phyloP scores from a whole-genome alignment of 2,113 vertebrate genomes.

The Microcebus murinus region DNA sequence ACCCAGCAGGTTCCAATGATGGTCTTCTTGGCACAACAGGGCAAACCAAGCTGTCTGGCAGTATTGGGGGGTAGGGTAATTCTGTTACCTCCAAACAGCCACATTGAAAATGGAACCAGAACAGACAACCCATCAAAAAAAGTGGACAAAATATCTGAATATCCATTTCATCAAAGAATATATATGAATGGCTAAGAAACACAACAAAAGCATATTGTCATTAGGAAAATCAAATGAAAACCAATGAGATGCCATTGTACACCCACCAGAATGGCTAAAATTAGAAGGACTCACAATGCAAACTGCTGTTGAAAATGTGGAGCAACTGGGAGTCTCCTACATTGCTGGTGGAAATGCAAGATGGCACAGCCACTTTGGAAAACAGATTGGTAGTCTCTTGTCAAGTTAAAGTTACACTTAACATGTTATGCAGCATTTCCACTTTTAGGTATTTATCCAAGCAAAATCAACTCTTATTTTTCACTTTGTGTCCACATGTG shows the following conservation, averaged over 20 bases:
- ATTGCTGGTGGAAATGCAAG: background rate
- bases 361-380: background rate
- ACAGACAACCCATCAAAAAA: background rate
- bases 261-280: background rate
- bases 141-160: background rate
- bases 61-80: rapidly evolving
- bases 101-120: background rate
- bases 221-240: background rate
- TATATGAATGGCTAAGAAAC: background rate
- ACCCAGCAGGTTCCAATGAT: background rate
- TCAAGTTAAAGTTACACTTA: background rate
- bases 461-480: slow-evolving; percentile 11
- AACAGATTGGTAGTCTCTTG: background rate
- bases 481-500: background rate
- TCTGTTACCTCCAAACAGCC: background rate
- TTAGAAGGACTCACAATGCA: background rate
- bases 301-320: background rate
- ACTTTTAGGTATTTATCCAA: background rate
- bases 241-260: background rate
- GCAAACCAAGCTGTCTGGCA: background rate
- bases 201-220: background rate
- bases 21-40: background rate
- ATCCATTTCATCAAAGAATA: background rate
- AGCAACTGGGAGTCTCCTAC: background rate
- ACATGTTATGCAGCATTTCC: background rate